These are phyloP conservation scores for Drepana falcataria DNA, from an alignment of 2,888 invertebrate species.

Conservation along the genomic window DNA sequence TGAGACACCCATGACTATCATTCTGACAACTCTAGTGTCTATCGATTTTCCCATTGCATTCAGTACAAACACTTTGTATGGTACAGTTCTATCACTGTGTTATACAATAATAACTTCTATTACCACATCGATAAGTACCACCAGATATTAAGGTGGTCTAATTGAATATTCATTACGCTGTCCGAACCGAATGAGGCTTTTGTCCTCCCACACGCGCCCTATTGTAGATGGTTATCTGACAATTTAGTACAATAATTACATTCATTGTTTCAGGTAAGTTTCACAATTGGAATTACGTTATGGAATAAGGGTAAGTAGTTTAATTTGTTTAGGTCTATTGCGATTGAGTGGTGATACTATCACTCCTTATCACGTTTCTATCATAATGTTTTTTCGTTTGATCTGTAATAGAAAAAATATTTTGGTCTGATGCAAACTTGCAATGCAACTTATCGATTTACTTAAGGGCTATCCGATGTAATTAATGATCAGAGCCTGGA, in stretches of 20 bases:
- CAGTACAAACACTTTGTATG: not conserved
- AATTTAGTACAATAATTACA: constrained; percentile 41
- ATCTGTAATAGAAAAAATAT: too few relatives aligned
- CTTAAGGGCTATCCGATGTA: too few relatives aligned
- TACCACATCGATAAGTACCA: not conserved
- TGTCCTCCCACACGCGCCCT: constrained; percentile 27
- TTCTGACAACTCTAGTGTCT: not conserved
- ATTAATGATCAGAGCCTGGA: too few relatives aligned
- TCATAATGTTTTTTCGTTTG: too few relatives aligned
- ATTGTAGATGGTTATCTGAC: constrained; percentile 30
- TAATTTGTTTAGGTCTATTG: constrained; percentile 5
- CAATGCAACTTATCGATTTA: too few relatives aligned
- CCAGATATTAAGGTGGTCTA: not conserved
- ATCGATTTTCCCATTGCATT: not conserved
- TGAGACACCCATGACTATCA: too few relatives aligned
- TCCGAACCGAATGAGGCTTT: constrained; percentile 14
- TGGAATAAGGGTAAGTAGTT: constrained; percentile 30
- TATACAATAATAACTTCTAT: not conserved
- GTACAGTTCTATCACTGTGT: not conserved
- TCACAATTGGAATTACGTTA: constrained; percentile 30
- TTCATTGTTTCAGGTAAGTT: constrained; percentile 68
- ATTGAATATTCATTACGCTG: constrained; percentile 16
- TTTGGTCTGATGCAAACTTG: too few relatives aligned
- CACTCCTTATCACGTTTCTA: not conserved
- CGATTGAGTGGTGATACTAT: not conserved